Percentiles rank a stretch among this genome's conserved stretches.
These are phyloP conservation scores for Drosophila nikananu DNA, from an alignment of 1,140 invertebrate genomes.

Conservation along the genomic window DNA sequence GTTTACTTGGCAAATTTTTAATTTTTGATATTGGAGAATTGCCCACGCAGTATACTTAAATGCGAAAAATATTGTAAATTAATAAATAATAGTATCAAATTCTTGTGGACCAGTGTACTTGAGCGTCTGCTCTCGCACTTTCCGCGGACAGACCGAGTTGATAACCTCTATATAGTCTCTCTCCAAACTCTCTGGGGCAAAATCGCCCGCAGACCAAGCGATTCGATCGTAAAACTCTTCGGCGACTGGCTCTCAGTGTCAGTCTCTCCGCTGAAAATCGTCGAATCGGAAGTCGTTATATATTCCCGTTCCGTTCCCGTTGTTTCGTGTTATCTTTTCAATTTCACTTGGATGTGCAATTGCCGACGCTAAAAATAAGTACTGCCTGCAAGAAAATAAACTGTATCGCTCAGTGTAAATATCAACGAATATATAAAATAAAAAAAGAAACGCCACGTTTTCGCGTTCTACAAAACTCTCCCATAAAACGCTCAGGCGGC, in stretches of 20 bases:
- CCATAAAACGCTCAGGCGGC: conserved; percentile 32
- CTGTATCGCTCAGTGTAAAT: conserved; percentile 42
- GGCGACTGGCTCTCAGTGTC: conserved; percentile 12
- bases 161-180: conserved; percentile 2
- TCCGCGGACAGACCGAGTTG: conserved; percentile 31
- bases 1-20: too few relatives aligned
- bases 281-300: conserved; percentile 35
- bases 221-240: conserved; percentile 68
- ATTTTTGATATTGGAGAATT: neutral
- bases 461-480: conserved; percentile 52
- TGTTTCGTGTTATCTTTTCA: conserved; percentile 51
- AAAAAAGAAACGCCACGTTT: conserved; percentile 66
- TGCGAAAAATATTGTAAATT: neutral
- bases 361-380: conserved; percentile 67
- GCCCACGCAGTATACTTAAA: neutral
- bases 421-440: conserved; percentile 4
- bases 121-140: conserved; percentile 54
- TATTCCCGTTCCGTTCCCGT: conserved; percentile 19
- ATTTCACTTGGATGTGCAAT: conserved; percentile 74
- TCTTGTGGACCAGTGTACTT: conserved; percentile 45
- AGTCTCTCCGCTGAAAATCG: conserved; percentile 34
- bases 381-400: conserved; percentile 26
- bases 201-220: conserved; percentile 37
- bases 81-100: neutral
- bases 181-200: conserved; percentile 34